A percentile compares a stretch with the other conserved stretches of the same genome.
These are phyloP conservation scores for Zaprionus gabonicus DNA, from an alignment of 1,140 invertebrate genomes.

Conservation along the genomic window DNA sequence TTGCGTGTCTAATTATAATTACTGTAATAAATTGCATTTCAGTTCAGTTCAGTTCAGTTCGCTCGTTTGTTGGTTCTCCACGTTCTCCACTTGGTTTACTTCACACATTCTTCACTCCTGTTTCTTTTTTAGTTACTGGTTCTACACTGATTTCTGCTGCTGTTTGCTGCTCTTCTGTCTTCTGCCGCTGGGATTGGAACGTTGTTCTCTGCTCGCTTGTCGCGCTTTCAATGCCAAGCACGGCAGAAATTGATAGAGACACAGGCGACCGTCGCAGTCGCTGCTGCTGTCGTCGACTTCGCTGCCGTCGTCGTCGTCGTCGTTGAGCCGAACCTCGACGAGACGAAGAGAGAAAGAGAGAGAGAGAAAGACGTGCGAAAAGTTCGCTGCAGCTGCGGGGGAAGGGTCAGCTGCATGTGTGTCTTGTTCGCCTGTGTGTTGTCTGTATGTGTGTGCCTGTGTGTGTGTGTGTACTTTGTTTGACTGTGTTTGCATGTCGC, in stretches of 20 bases:
- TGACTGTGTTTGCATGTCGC: conserved; percentile 15
- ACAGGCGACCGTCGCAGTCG: conserved; percentile 39
- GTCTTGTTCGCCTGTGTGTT: not conserved
- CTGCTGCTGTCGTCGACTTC: conserved; percentile 13
- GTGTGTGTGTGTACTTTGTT: conserved; percentile 4
- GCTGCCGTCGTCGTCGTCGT: conserved; percentile 30
- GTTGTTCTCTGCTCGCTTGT: conserved; percentile 76
- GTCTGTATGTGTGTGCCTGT: conserved; percentile 23
- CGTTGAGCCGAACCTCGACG: conserved; percentile 45
- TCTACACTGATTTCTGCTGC: conserved; percentile 38
- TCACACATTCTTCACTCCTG: conserved; percentile 17
- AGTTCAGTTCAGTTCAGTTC: conserved; percentile 13
- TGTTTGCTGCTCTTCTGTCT: conserved; percentile 9
- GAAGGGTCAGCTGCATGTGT: conserved; percentile 23
- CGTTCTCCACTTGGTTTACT: not conserved
- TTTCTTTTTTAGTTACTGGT: conserved; percentile 7
- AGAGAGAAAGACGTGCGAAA: not conserved
- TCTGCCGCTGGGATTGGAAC: conserved; percentile 45
- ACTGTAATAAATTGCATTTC: conserved; percentile 24
- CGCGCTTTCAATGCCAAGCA: conserved; percentile 78
- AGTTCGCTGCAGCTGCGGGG: conserved; percentile 26
- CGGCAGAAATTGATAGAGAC: conserved; percentile 59
- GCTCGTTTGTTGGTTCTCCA: conserved; percentile 28
- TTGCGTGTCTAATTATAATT: conserved; percentile 43
- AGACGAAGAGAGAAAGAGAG: conserved; percentile 1